These are phyloP conservation scores for Graphium colonna DNA, from an alignment of 2,888 invertebrate genomes.

Conservation along the genomic window DNA sequence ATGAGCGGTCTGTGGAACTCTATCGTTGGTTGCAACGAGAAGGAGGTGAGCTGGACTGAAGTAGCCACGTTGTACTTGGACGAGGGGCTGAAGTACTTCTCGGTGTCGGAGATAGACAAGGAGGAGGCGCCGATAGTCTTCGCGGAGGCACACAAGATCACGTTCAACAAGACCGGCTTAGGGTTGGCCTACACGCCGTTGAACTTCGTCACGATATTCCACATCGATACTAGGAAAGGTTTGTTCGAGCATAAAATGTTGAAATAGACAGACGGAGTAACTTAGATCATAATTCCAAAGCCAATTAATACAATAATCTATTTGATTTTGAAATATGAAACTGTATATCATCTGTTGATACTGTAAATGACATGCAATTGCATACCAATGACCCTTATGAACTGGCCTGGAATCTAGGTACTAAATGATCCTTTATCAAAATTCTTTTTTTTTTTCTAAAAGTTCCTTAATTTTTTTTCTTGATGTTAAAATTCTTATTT, in stretches of 20 bases:
- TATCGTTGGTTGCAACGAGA: conserved; percentile 65
- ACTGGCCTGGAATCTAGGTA: too few species aligned
- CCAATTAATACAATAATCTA: too few species aligned
- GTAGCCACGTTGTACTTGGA: conserved; percentile 74
- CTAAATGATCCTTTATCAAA: too few species aligned
- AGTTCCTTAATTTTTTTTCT: too few species aligned
- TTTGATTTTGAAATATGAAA: too few species aligned
- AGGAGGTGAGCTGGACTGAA: conserved; percentile 63
- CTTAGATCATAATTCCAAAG: too few species aligned
- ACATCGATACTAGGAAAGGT: conserved; percentile 85
- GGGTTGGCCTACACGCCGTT: conserved; percentile 80
- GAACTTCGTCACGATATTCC: conserved; percentile 81
- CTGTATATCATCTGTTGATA: too few species aligned
- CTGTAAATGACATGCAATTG: too few species aligned
- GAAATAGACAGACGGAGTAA: too few species aligned
- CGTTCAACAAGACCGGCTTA: conserved; percentile 68
- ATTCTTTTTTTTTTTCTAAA: too few species aligned
- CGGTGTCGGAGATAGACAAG: conserved; percentile 83
- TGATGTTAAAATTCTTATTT: too few species aligned
- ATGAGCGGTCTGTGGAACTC: conserved; percentile 74
- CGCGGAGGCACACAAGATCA: conserved; percentile 70
- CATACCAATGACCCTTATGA: too few species aligned
- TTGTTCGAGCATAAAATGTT: conserved; percentile 37
- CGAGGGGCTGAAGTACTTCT: conserved; percentile 81
- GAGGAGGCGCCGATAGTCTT: conserved; percentile 82